Base-by-base conservation (phyloP, 2,888 invertebrate genomes). In the Lasioglossum pauxillum region DNA sequence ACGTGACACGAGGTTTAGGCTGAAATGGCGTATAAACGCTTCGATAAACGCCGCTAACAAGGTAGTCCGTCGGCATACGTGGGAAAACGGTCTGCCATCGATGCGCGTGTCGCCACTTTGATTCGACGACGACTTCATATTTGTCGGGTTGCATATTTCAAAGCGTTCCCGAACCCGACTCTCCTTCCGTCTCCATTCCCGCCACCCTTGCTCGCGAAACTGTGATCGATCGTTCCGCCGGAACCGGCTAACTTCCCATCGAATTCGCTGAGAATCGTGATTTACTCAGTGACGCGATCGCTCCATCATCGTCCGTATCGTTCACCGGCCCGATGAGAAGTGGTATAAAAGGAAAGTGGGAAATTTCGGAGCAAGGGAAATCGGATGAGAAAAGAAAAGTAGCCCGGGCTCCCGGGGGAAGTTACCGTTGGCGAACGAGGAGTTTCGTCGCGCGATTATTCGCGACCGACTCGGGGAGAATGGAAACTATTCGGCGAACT, bases 31-130 rank as follows among this genome's bases (percentile, higher is more conserved):
- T 82, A 84, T 79, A 88, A 88, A 88, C 86, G 84, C 75, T 80
- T 83, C 80, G 79, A 83, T 80, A 84, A 88, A 78, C 84, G 85
- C n/a, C 44, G 80, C 80, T 81, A 88, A 88, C 88, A 83, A 85
- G 78, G 78, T 67, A 38, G 16, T 19, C 60, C 1, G 60, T 5
- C 60, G 14, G 74, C 49, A 46, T 44, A 64, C 72, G 53, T 27
- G 46, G 35, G 57, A 75, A 75, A 76, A 60, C 77, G 60, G 16
- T 44, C 41, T 44, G 41, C 14, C 44, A 14, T 5, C 31, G 64
- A 67, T 27, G 78, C 53, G 75, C 76, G 57, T 44, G 80, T 41
- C 23, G 35, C 49, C 64, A 69, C 82, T 80, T 84, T 75, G 88
- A 81, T 85, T 78, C 71, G 78, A 73, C 75, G 82, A 80, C 77